phyloP scores from a whole-genome alignment of 2,888 invertebrate species.

The Pyrrhia umbra region DNA sequence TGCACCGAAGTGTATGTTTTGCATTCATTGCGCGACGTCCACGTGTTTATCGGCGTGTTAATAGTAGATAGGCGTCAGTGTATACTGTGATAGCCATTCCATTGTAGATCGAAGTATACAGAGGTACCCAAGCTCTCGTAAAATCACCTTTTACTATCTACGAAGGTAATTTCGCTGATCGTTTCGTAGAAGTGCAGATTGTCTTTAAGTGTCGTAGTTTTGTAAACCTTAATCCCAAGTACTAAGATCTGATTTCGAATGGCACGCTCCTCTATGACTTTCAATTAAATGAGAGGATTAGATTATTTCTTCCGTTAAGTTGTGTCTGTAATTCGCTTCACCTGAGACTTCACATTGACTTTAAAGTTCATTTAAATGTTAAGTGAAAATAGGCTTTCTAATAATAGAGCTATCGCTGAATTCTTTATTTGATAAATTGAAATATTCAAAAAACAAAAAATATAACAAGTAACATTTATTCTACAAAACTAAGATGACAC shows the following conservation, averaged over 20 bases:
- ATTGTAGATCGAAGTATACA: slow-evolving; percentile 40
- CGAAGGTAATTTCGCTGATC: slow-evolving; percentile 62
- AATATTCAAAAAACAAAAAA: background rate
- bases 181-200: slow-evolving; percentile 59
- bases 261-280: slow-evolving; percentile 32
- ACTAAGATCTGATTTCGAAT: slow-evolving; percentile 27
- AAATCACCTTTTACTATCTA: slow-evolving; percentile 66
- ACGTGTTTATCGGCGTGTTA: slow-evolving; percentile 35
- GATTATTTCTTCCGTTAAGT: slow-evolving; percentile 41
- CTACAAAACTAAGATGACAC: too few relatives aligned
- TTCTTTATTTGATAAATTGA: background rate
- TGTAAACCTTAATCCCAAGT: slow-evolving; percentile 19
- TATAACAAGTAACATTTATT: too few relatives aligned
- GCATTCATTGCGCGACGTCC: slow-evolving; percentile 46
- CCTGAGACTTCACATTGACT: slow-evolving; percentile 14
- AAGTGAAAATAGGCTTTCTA: background rate
- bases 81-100: slow-evolving; percentile 34
- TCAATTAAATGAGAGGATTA: slow-evolving; percentile 47
- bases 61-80: slow-evolving; percentile 50
- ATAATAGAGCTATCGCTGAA: background rate
- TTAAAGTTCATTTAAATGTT: slow-evolving; percentile 11
- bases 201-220: slow-evolving; percentile 53
- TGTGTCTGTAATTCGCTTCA: slow-evolving; percentile 28
- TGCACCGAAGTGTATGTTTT: slow-evolving; percentile 12
- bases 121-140: slow-evolving; percentile 59